Evolutionary conservation across 2,888 invertebrate genomes (phyloP), one percentile per base, ranked within the genome.

Genomic region (Campoplex nolae): DNA sequence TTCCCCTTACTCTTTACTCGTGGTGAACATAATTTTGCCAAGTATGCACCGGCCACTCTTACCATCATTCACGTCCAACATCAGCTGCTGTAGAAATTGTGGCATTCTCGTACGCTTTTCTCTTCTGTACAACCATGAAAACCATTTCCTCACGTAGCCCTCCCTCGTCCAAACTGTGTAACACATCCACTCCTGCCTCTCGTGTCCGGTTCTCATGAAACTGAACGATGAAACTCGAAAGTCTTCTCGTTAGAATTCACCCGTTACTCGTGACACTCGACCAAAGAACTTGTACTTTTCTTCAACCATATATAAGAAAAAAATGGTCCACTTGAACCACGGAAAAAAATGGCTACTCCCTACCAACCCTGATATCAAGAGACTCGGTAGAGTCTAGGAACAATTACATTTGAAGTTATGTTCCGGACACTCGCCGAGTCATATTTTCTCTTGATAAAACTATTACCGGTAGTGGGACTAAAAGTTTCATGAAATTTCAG

Each of bases 11-110:
- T 68, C n/a, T 77, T 56, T 45, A 54, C 74, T 81, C 80, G 42
- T 16, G 76, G 71, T 80, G 79, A 78, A 83, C 83, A 83, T 83
- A 85, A 85, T 85, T 87, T 85, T 65, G 85, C 80, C 77, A 51
- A 76, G 79, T 82, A 82, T 85, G 74, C 78, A 84, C 65, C 56
- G 65, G 68, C 82, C 56, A 87, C 81, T 84, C 86, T 73, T 45
- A 73, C 73, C 81, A 81, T 80, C 83, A 48, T 84, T 86, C 83
- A 77, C 85, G 67, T 78, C 58, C 82, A 82, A 68, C 85, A 78
- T 82, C 82, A 85, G 80, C 80, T 51, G 68, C 74, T 51, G 81
- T 67, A 62, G 68, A 42, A 82, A 81, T 67, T 77, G 67, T 54
- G 56, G 67, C 67, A 67, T 85, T 85, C 80, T 84, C 65, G 67